Percentiles rank a stretch among this genome's conserved stretches.
These are phyloP conservation scores for Margarornis squamiger DNA, from an alignment of 2,797 vertebrate genomes.

Conservation along the genomic window DNA sequence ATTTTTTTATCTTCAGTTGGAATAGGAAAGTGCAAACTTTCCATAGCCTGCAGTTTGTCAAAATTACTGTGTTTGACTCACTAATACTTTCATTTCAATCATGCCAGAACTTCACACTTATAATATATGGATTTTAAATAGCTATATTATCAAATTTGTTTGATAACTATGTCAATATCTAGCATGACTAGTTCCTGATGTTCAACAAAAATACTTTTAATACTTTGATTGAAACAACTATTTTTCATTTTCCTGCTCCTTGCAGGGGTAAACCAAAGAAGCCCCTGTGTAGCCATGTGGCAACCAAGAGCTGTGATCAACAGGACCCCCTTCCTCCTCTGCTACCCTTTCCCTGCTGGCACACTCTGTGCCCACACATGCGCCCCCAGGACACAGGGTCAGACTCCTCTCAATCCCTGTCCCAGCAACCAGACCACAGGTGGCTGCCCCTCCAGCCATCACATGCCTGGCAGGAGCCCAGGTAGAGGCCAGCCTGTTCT, in stretches of 20 bases:
- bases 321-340: background rate
- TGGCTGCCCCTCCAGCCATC: background rate
- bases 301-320: background rate
- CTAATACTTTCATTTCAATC: background rate
- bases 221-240: background rate
- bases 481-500: background rate
- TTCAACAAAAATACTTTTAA: background rate
- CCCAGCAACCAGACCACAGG: background rate
- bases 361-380: too few relatives aligned
- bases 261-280: background rate
- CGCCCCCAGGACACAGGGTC: background rate
- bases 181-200: background rate
- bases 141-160: background rate
- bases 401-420: background rate
- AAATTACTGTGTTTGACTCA: background rate
- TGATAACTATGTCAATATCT: background rate
- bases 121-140: background rate
- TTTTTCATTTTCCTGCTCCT: background rate
- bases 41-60: background rate
- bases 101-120: background rate
- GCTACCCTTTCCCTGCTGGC: background rate
- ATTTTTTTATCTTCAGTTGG: background rate
- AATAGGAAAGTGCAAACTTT: background rate
- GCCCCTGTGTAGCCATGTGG: too few relatives aligned
- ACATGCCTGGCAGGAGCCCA: fast-evolving